phyloP scores from a whole-genome alignment of 2,113 vertebrate species.

The Murina feae region DNA sequence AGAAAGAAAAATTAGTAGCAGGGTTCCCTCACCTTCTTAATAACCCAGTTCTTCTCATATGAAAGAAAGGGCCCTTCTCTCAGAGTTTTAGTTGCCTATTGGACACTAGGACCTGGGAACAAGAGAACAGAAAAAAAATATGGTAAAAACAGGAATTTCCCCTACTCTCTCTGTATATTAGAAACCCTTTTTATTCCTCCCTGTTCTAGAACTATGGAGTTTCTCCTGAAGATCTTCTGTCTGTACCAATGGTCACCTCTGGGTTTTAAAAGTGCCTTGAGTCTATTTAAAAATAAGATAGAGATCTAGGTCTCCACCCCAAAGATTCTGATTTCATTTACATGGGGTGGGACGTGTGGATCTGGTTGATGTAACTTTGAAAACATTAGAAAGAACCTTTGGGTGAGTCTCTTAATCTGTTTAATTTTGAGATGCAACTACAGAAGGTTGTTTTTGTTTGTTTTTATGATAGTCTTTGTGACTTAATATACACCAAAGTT shows the following conservation, averaged over 20 bases:
- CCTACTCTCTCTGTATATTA: neutral
- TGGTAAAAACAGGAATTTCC: neutral
- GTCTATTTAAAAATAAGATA: neutral
- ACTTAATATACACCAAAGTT: neutral
- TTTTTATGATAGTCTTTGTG: neutral
- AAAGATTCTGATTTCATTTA: neutral
- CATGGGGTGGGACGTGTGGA: neutral
- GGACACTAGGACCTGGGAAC: neutral
- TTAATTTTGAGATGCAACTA: too few species aligned
- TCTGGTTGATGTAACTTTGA: too few species aligned
- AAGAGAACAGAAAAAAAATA: neutral
- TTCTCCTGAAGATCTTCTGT: neutral
- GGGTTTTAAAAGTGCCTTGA: neutral
- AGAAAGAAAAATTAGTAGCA: neutral
- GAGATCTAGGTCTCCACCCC: neutral
- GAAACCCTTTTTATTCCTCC: neutral
- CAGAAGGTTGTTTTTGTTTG: neutral
- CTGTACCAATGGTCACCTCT: neutral
- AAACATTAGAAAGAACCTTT: too few species aligned
- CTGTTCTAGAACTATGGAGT: neutral
- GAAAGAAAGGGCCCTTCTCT: neutral
- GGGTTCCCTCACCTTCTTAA: neutral
- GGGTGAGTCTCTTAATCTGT: too few species aligned
- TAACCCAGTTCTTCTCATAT: neutral
- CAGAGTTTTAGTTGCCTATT: neutral